Conservation (phyloP, 2,113 vertebrate species). For the Scomber scombrus region DNA sequence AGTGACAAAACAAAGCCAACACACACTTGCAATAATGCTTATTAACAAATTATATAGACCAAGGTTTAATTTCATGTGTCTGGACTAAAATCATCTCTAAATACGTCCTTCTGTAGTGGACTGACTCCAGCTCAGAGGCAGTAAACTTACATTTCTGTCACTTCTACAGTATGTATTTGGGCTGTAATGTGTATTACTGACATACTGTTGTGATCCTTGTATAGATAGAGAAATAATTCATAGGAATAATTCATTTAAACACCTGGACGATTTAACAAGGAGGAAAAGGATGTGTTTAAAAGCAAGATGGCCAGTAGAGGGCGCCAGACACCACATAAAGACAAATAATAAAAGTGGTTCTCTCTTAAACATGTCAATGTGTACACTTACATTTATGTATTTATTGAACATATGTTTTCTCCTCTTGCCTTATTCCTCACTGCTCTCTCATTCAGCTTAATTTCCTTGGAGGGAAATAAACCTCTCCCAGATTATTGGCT, state of each 20-base stretch:
- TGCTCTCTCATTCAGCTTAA: too few relatives aligned
- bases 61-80: background rate
- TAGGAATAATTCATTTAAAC: background rate
- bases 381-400: background rate
- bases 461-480: background rate
- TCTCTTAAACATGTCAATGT: background rate
- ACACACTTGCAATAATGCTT: too few relatives aligned
- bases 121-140: background rate
- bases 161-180: background rate
- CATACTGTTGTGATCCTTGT: too few relatives aligned
- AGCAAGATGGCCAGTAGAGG: constrained; percentile 30
- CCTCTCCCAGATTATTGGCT: background rate
- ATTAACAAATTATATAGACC: too few relatives aligned
- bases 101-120: background rate
- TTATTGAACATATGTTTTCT: background rate
- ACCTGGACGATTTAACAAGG: background rate
- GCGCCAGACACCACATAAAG: constrained; percentile 51
- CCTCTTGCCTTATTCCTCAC: too few relatives aligned
- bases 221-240: background rate
- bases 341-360: background rate
- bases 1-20: too few relatives aligned
- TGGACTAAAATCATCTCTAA: background rate
- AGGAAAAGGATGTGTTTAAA: background rate
- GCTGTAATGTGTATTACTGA: background rate
- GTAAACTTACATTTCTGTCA: background rate